These are phyloP conservation scores for Fregata magnificens DNA, from an alignment of 2,113 vertebrate genomes.

Conservation along the genomic window DNA sequence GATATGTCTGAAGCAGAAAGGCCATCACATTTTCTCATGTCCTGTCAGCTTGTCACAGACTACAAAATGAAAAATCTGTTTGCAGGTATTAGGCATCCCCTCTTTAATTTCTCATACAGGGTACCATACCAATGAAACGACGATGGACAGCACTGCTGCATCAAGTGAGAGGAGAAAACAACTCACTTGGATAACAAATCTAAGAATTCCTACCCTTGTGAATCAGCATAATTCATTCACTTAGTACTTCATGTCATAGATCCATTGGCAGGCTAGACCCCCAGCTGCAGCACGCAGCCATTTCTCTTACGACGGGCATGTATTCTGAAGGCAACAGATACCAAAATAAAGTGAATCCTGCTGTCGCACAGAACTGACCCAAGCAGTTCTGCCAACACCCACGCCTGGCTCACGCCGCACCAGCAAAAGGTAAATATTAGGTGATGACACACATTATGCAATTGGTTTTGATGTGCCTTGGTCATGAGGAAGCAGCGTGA, in stretches of 20 bases:
- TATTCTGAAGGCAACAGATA: background rate
- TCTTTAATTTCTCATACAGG: background rate
- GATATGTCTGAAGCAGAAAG: background rate
- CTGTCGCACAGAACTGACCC: background rate
- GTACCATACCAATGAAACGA: background rate
- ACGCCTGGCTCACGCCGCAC: background rate
- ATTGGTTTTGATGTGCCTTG: background rate
- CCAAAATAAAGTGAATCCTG: background rate
- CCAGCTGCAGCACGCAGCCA: background rate
- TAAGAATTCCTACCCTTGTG: background rate
- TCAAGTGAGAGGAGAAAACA: background rate
- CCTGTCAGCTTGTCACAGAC: constrained; percentile 15
- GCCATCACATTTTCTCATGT: background rate
- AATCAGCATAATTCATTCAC: background rate
- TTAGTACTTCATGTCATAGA: background rate
- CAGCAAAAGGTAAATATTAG: background rate
- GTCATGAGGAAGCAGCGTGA: background rate
- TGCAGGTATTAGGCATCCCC: background rate
- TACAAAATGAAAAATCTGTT: background rate
- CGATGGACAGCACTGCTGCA: background rate
- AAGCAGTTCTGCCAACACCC: background rate
- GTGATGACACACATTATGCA: background rate
- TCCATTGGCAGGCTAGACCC: background rate
- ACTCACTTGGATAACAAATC: accelerated
- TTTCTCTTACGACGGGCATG: accelerated